These are phyloP conservation scores for Pavo muticus DNA, from an alignment of 2,113 vertebrate species.

Conservation along the genomic window DNA sequence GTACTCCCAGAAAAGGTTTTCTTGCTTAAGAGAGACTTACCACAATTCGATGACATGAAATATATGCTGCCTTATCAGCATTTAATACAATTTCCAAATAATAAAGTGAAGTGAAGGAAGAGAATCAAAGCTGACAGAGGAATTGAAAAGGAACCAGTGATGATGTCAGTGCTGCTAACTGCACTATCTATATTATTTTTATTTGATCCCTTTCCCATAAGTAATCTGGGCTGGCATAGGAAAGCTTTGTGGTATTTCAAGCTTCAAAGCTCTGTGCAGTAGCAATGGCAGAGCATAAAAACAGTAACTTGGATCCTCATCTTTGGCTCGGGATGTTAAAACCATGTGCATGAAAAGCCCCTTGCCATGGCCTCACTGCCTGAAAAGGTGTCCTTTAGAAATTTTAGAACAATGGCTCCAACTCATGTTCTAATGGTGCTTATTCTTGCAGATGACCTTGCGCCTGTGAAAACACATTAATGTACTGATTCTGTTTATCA, in stretches of 20 bases:
- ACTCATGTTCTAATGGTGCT: not conserved
- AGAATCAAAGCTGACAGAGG: not conserved
- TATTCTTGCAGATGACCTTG: not conserved
- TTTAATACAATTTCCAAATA: not conserved
- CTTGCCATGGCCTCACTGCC: not conserved
- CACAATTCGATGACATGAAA: not conserved
- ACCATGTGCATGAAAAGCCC: not conserved
- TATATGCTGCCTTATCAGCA: not conserved
- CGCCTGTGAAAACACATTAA: not conserved
- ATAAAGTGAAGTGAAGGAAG: not conserved
- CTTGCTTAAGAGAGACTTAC: not conserved
- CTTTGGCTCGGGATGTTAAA: not conserved
- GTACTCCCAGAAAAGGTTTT: not conserved
- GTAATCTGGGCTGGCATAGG: not conserved
- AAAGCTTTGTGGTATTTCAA: not conserved
- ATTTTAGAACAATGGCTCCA: not conserved
- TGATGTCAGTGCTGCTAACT: conserved; percentile 19
- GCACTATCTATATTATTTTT: not conserved
- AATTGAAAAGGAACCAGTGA: not conserved
- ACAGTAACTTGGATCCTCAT: not conserved
- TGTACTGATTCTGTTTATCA: not conserved
- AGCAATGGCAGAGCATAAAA: conserved; percentile 15
- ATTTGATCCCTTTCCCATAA: conserved; percentile 44
- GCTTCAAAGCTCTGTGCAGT: conserved; percentile 30
- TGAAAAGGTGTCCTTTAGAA: not conserved